Percentiles rank a stretch among this genome's conserved stretches.
phyloP scores from a whole-genome alignment of 2,888 invertebrate species.

The Cecidostiba fungosa region DNA sequence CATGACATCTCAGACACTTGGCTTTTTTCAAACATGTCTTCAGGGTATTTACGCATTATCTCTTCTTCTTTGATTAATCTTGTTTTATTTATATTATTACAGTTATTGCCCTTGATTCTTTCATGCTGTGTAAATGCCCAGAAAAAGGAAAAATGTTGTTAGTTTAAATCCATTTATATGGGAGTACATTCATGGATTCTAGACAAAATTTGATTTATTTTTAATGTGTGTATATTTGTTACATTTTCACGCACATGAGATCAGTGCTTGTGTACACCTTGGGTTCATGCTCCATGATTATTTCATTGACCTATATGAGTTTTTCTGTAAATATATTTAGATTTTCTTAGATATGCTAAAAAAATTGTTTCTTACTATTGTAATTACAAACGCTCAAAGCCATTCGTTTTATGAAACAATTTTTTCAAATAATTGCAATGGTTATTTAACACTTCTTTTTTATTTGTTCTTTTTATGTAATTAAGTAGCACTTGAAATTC shows the following conservation, averaged over 20 bases:
- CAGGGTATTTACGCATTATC: conserved; percentile 83
- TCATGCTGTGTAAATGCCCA: background rate
- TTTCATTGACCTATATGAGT: conserved; percentile 3
- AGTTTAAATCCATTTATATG: no score
- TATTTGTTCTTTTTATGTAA: background rate
- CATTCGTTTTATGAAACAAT: background rate
- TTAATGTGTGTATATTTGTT: conserved; percentile 42
- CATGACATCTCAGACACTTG: conserved; percentile 87
- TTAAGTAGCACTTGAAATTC: background rate
- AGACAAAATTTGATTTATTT: conserved; percentile 23
- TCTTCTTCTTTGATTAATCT: conserved; percentile 54
- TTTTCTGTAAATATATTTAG: conserved; percentile 47
- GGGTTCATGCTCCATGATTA: conserved; percentile 4
- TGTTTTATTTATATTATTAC: conserved; percentile 12
- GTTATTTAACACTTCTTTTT: background rate
- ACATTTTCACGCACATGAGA: conserved; percentile 34
- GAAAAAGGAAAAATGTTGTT: background rate
- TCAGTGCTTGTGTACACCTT: conserved; percentile 29
- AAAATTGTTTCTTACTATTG: background rate
- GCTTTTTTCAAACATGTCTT: conserved; percentile 91
- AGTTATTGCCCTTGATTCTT: background rate
- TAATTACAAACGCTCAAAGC: background rate
- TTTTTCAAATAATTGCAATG: conserved; percentile 8
- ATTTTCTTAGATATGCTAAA: conserved; percentile 4
- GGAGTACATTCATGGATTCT: conserved; percentile 8